phyloP scores from a whole-genome alignment of 1,140 invertebrate species.

The Drosophila trapezifrons region DNA sequence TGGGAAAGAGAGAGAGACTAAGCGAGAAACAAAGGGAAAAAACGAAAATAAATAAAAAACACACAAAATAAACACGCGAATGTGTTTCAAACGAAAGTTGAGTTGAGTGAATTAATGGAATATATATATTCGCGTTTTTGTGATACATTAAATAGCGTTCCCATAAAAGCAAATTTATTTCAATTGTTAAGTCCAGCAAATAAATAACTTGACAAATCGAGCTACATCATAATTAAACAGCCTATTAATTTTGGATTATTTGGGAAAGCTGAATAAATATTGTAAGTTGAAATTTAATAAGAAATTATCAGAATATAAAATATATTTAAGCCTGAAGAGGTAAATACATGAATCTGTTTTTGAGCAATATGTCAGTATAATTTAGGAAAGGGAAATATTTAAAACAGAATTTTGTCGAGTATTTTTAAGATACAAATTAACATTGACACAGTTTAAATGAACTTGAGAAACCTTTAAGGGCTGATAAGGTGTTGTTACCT shows the following conservation, averaged over 20 bases:
- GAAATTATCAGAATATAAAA: background rate
- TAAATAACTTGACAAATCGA: slow-evolving; percentile 35
- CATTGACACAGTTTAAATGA: background rate
- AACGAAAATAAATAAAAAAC: slow-evolving; percentile 23
- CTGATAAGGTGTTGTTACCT: background rate
- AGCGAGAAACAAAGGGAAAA: slow-evolving; percentile 44
- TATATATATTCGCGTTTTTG: slow-evolving; percentile 24
- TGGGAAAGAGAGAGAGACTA: slow-evolving; percentile 33
- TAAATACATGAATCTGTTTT: background rate
- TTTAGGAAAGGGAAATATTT: too few species aligned
- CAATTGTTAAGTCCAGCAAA: slow-evolving; percentile 17
- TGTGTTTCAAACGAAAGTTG: slow-evolving; percentile 68
- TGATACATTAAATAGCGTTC: slow-evolving; percentile 51
- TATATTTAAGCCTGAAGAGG: background rate
- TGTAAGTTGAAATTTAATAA: slow-evolving; percentile 17
- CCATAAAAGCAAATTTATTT: slow-evolving; percentile 46
- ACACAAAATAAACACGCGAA: slow-evolving; percentile 65
- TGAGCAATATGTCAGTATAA: too few species aligned
- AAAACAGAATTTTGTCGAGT: background rate
- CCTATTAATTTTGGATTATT: slow-evolving; percentile 32
- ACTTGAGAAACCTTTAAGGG: background rate
- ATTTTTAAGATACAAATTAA: background rate
- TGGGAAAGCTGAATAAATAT: slow-evolving; percentile 11
- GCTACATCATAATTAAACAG: background rate
- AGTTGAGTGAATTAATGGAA: slow-evolving; percentile 54